phyloP scores from a whole-genome alignment of 1,140 invertebrate genomes.

The Drosophila repletoides region DNA sequence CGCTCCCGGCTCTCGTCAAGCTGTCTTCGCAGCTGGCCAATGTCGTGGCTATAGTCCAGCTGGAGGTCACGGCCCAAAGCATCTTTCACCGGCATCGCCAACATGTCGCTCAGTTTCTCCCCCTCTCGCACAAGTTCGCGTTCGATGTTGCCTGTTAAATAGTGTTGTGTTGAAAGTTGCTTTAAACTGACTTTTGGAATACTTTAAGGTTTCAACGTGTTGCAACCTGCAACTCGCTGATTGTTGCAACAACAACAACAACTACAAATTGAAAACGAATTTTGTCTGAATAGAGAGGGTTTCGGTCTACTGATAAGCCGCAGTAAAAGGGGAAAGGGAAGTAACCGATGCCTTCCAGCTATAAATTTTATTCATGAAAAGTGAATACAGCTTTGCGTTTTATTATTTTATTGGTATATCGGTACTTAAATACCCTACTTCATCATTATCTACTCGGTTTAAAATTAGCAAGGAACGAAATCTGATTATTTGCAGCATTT shows the following conservation, averaged over 20 bases:
- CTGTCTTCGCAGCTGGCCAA: slow-evolving; percentile 87
- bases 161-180: not conserved
- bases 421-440: no score
- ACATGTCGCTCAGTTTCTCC: slow-evolving; percentile 90
- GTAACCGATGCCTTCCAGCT: not conserved
- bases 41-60: slow-evolving; percentile 88
- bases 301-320: not conserved
- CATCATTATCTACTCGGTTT: no score
- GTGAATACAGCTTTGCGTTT: no score
- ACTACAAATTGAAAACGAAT: not conserved
- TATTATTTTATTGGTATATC: no score
- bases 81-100: slow-evolving; percentile 91
- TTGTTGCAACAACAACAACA: not conserved
- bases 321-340: no score
- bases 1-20: slow-evolving; percentile 86
- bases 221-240: no score
- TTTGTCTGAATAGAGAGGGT: not conserved
- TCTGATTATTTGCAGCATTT: no score
- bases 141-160: slow-evolving; percentile 85
- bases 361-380: no score
- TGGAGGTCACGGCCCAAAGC: slow-evolving; percentile 88
- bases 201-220: slow-evolving; percentile 15
- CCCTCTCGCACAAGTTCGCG: slow-evolving; percentile 89
- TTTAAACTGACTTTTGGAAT: no score
- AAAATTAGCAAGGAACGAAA: no score